Base-by-base conservation (phyloP, 2,113 vertebrate genomes). In the Callipepla squamata region DNA sequence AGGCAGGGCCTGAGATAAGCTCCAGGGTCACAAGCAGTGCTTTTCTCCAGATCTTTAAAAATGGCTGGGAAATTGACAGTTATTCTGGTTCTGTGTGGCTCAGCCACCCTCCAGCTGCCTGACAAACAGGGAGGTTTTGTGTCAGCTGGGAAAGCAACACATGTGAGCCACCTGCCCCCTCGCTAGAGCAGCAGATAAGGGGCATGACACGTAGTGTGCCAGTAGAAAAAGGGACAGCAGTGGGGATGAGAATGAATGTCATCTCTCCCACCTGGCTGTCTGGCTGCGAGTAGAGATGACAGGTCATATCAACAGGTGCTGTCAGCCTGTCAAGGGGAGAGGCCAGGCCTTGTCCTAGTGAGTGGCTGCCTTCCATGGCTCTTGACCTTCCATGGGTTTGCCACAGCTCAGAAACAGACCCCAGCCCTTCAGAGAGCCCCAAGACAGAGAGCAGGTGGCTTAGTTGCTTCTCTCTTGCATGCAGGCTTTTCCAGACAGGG, bases 161-260 rank as follows among this genome's bases (percentile, higher is more conserved):
- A 48, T 13, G 28, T 55, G 78, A 89, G 42, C 63, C 87, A 85
- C 63, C 63, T 89, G 67, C 20, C 75, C 48, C 26, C 9, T 11
- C 4, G 3, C 73, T 47, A 73, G 68, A 78, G 59, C 63, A 85
- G 79, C 75, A 80, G 45, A 38, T 40, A 82, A 55, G 0, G 0
- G 51, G 42, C 59, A 42, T 21, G 36, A 22, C 38, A 5, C 20
- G 26, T 28, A n/a, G n/a, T 1, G 0, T 79, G 58, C 48, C 58
- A 3, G 0, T 13, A 32, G 45, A 28, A 26, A 67, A 63, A 42
- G 0, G 2, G 4, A 30, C 0, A 0, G n/a, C 7, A 74, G 59
- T 66, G 19, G 9, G 32, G 28, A 26, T 44, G 38, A 65, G 50
- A 36, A 47, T 38, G 13, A 55, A 7, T 2, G 1, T 47, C 55